phyloP scores from a whole-genome alignment of 2,888 invertebrate species.

The Lasius fuliginosus region DNA sequence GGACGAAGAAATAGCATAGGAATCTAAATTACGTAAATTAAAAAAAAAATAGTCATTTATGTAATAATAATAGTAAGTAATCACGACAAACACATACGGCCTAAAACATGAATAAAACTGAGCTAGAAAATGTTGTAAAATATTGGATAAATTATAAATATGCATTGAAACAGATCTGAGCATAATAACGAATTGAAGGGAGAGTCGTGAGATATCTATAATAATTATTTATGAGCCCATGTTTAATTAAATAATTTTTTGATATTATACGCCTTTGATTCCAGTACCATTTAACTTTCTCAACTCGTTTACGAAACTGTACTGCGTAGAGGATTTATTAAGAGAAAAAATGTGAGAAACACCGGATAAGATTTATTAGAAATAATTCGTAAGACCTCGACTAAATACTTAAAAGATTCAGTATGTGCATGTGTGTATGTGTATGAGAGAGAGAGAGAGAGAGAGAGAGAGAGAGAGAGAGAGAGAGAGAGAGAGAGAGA shows the following conservation, averaged over 20 bases:
- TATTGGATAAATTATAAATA: slow-evolving; percentile 33
- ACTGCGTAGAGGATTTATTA: slow-evolving; percentile 7
- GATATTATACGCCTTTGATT: slow-evolving; percentile 33
- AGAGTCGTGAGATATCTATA: not conserved
- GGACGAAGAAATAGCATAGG: slow-evolving; percentile 24
- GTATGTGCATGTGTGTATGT: not conserved
- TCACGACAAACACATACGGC: slow-evolving; percentile 1
- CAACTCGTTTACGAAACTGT: not conserved
- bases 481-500: not conserved
- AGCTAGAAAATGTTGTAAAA: slow-evolving; percentile 30
- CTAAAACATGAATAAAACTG: slow-evolving; percentile 25
- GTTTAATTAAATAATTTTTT: slow-evolving; percentile 53
- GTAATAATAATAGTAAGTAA: slow-evolving; percentile 39
- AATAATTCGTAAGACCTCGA: not conserved
- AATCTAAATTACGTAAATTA: slow-evolving; percentile 26
- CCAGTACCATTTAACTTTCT: slow-evolving; percentile 29
- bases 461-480: not conserved
- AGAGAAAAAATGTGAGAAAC: slow-evolving; percentile 6
- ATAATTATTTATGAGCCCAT: slow-evolving; percentile 30
- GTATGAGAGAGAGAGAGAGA: not conserved
- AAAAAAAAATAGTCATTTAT: slow-evolving; percentile 13
- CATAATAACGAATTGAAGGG: not conserved
- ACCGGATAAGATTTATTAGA: not conserved
- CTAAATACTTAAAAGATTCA: not conserved
- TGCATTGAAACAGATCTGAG: slow-evolving; percentile 25